A percentile compares a stretch with the other conserved stretches of the same genome.
Evolutionary conservation across 2,888 invertebrate genomes (phyloP).

Genomic region (Leptinotarsa haldemani): DNA sequence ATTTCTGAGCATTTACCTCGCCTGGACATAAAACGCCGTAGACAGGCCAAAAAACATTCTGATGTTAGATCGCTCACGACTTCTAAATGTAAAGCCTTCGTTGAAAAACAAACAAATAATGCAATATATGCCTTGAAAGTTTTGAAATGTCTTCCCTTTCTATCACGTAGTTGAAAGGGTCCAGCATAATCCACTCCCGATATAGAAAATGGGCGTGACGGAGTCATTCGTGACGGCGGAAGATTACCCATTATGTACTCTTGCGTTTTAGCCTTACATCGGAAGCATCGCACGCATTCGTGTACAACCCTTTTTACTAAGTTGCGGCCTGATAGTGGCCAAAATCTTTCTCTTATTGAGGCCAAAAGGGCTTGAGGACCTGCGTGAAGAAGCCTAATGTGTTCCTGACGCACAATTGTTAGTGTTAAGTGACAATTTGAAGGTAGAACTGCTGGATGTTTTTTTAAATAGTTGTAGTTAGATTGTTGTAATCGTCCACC

Average conservation of each 20-base stretch:
- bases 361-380: conserved; percentile 41
- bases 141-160: conserved; percentile 37
- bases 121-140: conserved; percentile 40
- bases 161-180: conserved; percentile 41
- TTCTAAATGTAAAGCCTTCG: conserved; percentile 48
- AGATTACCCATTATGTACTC: conserved; percentile 41
- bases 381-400: conserved; percentile 40
- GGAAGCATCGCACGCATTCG: conserved; percentile 42
- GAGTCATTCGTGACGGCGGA: conserved; percentile 32
- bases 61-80: conserved; percentile 42
- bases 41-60: conserved; percentile 43
- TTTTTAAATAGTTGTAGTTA: conserved; percentile 39
- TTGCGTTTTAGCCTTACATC: conserved; percentile 32
- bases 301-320: conserved; percentile 38
- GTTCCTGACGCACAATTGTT: conserved; percentile 40
- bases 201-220: conserved; percentile 41
- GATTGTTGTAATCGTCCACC: conserved; percentile 45
- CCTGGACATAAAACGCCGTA: conserved; percentile 43
- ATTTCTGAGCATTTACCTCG: conserved; percentile 41
- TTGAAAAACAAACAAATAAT: conserved; percentile 45
- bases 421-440: conserved; percentile 40
- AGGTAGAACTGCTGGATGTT: conserved; percentile 46
- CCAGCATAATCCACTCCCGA: conserved; percentile 46
- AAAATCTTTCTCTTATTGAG: conserved; percentile 45
- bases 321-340: conserved; percentile 43